A percentile compares a stretch with the other conserved stretches of the same genome.
Evolutionary conservation across 2,888 invertebrate species (phyloP).

Genomic region (Dendrolimus houi): DNA sequence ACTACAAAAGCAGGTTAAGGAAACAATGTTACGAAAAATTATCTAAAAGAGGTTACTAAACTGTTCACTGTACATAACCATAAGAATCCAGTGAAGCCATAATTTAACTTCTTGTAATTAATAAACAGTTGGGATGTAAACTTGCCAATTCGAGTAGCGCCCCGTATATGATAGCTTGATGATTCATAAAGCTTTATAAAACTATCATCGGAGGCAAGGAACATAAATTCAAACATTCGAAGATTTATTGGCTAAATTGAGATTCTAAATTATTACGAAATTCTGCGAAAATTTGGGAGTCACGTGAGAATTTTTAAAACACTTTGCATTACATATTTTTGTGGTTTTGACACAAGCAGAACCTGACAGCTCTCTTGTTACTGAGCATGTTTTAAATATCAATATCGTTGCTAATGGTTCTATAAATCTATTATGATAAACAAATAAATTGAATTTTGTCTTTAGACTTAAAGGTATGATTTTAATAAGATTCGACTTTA

Average conservation of each 20-base stretch:
- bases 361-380: too few species aligned
- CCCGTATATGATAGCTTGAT: not conserved
- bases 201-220: slow-evolving; percentile 1
- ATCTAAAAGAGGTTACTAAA: not conserved
- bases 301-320: not conserved
- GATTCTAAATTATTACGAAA: not conserved
- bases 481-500: too few species aligned
- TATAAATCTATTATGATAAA: too few species aligned
- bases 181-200: slow-evolving; percentile 2
- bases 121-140: not conserved
- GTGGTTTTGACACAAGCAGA: too few species aligned
- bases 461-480: too few species aligned
- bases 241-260: not conserved
- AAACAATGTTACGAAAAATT: not conserved
- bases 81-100: not conserved
- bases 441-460: too few species aligned
- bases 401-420: too few species aligned
- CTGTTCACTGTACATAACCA: not conserved
- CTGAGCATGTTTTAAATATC: too few species aligned
- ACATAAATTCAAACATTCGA: slow-evolving; percentile 3
- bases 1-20: not conserved
- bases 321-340: not conserved
- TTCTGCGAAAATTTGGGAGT: not conserved
- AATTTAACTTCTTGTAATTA: not conserved
- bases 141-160: not conserved